phyloP scores from a whole-genome alignment of 2,113 vertebrate genomes.

The Poeciliopsis occidentalis region DNA sequence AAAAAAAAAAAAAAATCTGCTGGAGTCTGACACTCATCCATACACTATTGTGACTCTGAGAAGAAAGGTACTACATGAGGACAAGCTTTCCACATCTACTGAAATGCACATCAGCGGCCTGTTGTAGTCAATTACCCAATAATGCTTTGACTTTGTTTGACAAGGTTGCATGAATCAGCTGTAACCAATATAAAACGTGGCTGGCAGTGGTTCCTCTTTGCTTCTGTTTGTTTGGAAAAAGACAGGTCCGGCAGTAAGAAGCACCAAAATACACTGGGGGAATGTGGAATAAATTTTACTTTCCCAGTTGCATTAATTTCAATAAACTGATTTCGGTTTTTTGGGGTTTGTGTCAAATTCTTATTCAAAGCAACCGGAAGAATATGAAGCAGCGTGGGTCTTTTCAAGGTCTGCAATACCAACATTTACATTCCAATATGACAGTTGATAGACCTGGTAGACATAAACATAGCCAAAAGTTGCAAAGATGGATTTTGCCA shows the following conservation, averaged over 20 bases:
- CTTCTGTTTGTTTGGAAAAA: slow-evolving; percentile 22
- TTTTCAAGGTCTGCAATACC: too few relatives aligned
- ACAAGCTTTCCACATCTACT: slow-evolving; percentile 40
- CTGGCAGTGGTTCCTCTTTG: slow-evolving; percentile 9
- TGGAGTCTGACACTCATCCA: slow-evolving; percentile 30
- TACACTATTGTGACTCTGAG: slow-evolving; percentile 27
- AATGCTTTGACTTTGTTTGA: slow-evolving; percentile 14
- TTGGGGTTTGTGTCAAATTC: neutral
- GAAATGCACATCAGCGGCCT: slow-evolving; percentile 19
- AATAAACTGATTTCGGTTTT: neutral
- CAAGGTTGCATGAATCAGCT: slow-evolving; percentile 6
- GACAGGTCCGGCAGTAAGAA: neutral
- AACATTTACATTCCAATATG: neutral
- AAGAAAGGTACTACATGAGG: slow-evolving; percentile 30
- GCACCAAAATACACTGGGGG: neutral
- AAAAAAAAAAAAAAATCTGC: slow-evolving; percentile 48
- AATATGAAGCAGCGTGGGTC: neutral
- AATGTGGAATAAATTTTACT: neutral
- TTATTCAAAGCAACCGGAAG: neutral
- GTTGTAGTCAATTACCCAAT: slow-evolving; percentile 23
- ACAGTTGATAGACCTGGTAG: neutral
- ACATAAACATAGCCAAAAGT: neutral
- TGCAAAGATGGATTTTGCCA: neutral
- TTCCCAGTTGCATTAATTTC: neutral
- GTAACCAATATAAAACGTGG: neutral